These are phyloP conservation scores for Archocentrus centrarchus DNA, from an alignment of 2,113 vertebrate genomes.

Conservation along the genomic window DNA sequence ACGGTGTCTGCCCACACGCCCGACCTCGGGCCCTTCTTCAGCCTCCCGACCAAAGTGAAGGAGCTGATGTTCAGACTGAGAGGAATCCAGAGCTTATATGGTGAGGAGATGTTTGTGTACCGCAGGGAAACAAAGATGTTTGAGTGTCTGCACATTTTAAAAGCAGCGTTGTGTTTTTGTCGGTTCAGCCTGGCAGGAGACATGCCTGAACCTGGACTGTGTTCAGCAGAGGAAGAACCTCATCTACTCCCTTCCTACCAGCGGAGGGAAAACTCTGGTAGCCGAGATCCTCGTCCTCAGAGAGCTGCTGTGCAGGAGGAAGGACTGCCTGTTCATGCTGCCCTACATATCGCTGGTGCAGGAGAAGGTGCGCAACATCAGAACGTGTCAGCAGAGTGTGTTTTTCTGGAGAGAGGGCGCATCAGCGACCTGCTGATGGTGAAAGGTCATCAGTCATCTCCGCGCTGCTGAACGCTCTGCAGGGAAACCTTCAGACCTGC, in stretches of 20 bases:
- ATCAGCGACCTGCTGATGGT: not conserved
- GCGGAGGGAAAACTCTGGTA: conserved; percentile 97
- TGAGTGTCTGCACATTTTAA: not conserved
- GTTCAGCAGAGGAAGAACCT: conserved; percentile 90
- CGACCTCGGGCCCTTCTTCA: conserved; percentile 95
- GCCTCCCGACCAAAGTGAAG: conserved; percentile 93
- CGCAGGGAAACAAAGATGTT: not conserved
- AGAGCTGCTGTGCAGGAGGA: conserved; percentile 91
- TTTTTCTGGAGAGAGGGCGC: not conserved
- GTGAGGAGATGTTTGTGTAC: conserved; percentile 79
- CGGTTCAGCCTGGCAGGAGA: conserved; percentile 91
- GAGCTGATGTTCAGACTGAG: conserved; percentile 86
- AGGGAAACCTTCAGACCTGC: not conserved
- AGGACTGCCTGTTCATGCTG: conserved; percentile 91
- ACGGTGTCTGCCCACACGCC: conserved; percentile 70
- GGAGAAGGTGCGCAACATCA: conserved; percentile 87
- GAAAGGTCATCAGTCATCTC: not conserved
- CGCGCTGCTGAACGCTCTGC: not conserved
- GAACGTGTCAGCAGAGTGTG: not conserved
- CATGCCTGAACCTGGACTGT: conserved; percentile 89
- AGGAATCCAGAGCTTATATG: conserved; percentile 92
- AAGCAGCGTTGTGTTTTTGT: not conserved
- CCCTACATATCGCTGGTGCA: conserved; percentile 96
- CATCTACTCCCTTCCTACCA: conserved; percentile 95
- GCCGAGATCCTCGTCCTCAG: conserved; percentile 94